A percentile compares a stretch with the other conserved stretches of the same genome.
Evolutionary conservation across 2,888 invertebrate genomes (phyloP).

Genomic region (Leptinotarsa peninsularis): DNA sequence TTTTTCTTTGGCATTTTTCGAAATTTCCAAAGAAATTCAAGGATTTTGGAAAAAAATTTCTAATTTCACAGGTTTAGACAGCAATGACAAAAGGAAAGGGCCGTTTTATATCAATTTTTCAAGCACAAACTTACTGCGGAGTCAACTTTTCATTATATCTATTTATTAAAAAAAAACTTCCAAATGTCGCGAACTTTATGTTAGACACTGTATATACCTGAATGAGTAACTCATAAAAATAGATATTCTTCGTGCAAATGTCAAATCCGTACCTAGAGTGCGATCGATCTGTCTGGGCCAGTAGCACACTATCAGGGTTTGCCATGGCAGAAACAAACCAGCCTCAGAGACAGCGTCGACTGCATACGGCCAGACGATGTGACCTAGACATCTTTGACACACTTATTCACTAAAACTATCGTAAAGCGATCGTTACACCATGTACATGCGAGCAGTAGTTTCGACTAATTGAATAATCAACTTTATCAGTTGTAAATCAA

Average conservation of each 20-base stretch:
- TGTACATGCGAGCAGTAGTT: constrained; percentile 5
- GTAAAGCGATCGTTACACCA: constrained; percentile 34
- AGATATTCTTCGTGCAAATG: constrained; percentile 2
- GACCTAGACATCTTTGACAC: constrained; percentile 61
- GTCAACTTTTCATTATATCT: no score
- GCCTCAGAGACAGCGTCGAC: constrained; percentile 18
- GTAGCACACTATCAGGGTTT: constrained; percentile 34
- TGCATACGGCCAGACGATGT: constrained; percentile 58
- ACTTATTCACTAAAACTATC: constrained; percentile 46
- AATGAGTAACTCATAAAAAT: background rate
- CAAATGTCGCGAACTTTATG: no score
- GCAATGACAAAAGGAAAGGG: background rate
- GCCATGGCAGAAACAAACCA: constrained; percentile 32
- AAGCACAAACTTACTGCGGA: no score
- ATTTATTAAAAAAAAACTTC: no score
- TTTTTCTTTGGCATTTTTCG: no score
- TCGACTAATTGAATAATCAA: constrained; percentile 10
- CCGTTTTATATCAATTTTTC: no score
- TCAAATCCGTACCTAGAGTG: constrained; percentile 15
- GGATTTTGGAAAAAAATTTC: no score
- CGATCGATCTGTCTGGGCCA: constrained; percentile 52
- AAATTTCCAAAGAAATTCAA: no score
- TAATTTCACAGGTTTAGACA: background rate
- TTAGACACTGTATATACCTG: no score
- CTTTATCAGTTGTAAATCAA: background rate